Base-by-base conservation (phyloP, 2,888 invertebrate species). In the Pristionchus exspectatus region DNA sequence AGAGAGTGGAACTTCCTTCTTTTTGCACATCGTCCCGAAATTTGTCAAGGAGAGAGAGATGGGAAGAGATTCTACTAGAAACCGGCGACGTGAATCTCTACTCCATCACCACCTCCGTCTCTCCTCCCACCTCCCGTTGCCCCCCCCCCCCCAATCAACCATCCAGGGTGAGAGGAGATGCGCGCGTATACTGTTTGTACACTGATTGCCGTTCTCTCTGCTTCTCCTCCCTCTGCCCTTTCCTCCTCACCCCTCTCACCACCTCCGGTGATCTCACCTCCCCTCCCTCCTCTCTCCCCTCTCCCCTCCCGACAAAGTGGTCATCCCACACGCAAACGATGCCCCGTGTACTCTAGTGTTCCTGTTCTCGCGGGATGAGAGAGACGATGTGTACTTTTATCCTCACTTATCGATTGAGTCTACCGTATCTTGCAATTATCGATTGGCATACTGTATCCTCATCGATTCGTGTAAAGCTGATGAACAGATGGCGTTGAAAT, bases 301-400 rank as follows among this genome's bases (percentile, higher is more conserved):
- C 27, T 21, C 38, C 30, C 33, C 14, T 72, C 33, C 69, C 27
- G 74, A 38, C 74, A 74, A 74, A 74, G 74, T 74, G 74, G 74
- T 74, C 74, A 74, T 74, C 74, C 74, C 74, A 74, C 74, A 74
- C 74, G 74, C 74, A 74, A 74, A 74, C 74, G 74, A 74, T 74
- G 74, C 24, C 38, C 74, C 74, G 74, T 74, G 38, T 74, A 74
- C 74, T 74, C 74, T 74, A 74, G 74, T 74, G 74, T 74, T 74
- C 74, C 74, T 74, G 74, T 74, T 74, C 74, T 21, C 72, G 21
- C 59, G 59, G 0, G 63, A 63, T 24, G 63, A 63, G 63, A 63
- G n/a, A 63, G 66, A 10, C 27, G 24, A 24, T 16, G 66, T 12
- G 59, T n/a, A 63, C 63, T 63, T 63, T 63, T 16, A 69, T 69